These are phyloP conservation scores for Loxodonta africana DNA, from an alignment of 2,113 vertebrate genomes.

Conservation along the genomic window DNA sequence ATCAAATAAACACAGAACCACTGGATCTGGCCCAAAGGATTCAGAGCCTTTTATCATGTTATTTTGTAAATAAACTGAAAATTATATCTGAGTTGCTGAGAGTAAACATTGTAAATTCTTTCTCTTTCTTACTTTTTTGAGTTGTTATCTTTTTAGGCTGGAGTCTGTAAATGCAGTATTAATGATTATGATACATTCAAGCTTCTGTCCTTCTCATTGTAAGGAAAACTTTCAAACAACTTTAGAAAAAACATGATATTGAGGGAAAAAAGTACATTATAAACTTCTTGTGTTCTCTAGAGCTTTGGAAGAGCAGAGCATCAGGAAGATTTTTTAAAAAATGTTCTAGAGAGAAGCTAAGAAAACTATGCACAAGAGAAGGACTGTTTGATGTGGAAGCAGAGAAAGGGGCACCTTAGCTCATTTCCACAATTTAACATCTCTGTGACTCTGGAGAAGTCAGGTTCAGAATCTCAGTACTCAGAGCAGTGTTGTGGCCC, in stretches of 20 bases:
- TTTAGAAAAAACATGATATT: neutral
- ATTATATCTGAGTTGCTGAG: conserved; percentile 54
- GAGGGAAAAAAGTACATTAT: neutral
- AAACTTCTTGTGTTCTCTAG: neutral
- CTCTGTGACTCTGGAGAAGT: neutral
- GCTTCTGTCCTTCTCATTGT: neutral
- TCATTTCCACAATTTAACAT: neutral
- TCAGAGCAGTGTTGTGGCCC: neutral
- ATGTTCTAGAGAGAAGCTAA: neutral
- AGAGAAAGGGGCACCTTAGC: neutral
- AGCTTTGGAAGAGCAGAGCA: neutral
- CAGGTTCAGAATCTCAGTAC: too few relatives aligned
- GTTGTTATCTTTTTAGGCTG: neutral
- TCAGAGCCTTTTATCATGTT: conserved; percentile 41
- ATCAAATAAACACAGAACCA: conserved; percentile 10
- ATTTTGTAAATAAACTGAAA: conserved; percentile 65
- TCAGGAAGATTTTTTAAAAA: neutral
- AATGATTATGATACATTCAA: neutral
- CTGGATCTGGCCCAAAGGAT: neutral
- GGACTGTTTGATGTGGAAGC: neutral
- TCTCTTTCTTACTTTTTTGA: conserved; percentile 4
- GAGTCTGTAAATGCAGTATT: neutral
- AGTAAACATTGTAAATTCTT: conserved; percentile 39
- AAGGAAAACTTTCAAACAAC: neutral
- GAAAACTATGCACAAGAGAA: neutral